Conservation (phyloP, 2,888 invertebrate genomes). For the Julus scanicus region DNA sequence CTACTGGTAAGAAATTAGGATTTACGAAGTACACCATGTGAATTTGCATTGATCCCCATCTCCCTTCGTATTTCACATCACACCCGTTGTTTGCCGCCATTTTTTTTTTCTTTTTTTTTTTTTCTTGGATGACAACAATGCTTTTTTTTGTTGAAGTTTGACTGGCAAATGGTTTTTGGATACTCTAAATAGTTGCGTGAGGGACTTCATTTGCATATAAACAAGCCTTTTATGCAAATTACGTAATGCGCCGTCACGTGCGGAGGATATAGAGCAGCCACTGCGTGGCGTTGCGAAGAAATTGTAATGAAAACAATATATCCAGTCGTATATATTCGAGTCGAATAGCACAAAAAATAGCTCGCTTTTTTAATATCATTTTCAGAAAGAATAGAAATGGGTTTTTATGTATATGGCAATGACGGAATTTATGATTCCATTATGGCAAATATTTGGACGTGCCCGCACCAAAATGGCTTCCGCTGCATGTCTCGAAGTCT, state of each 20-base stretch:
- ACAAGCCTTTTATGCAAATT: constrained; percentile 35
- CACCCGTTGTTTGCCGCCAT: background rate
- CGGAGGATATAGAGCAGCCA: background rate
- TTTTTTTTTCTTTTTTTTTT: background rate
- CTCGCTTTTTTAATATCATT: background rate
- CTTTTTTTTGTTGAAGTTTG: constrained; percentile 18
- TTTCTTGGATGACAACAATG: background rate
- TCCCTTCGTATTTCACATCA: background rate
- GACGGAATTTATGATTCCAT: constrained; percentile 34
- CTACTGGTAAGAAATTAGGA: constrained; percentile 19
- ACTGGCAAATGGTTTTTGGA: constrained; percentile 39
- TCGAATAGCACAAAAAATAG: background rate
- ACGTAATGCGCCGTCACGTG: constrained; percentile 15
- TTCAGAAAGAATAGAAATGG: constrained; percentile 29
- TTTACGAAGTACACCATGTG: background rate
- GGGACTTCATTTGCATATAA: constrained; percentile 19
- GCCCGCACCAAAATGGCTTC: background rate
- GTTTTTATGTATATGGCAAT: background rate
- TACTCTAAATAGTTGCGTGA: constrained; percentile 17
- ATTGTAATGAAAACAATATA: constrained; percentile 25
- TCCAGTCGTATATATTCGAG: constrained; percentile 39
- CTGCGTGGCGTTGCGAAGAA: background rate
- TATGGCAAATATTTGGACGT: constrained; percentile 36
- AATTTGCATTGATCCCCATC: constrained; percentile 6
- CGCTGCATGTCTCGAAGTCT: constrained; percentile 15